A percentile compares a stretch with the other conserved stretches of the same genome.
phyloP scores from a whole-genome alignment of 1,140 invertebrate genomes.

The Bombus pyrosoma region DNA sequence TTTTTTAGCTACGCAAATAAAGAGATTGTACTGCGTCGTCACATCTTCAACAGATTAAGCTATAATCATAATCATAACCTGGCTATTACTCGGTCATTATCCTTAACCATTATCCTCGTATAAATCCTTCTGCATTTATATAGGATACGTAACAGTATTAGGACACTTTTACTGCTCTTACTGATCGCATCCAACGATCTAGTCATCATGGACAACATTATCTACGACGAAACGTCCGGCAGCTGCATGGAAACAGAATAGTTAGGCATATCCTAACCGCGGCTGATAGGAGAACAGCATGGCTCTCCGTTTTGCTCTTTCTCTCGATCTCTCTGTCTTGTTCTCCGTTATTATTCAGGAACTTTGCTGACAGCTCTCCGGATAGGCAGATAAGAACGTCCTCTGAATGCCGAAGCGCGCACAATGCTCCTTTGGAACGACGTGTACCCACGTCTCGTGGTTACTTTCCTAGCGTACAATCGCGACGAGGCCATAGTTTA shows the following conservation, averaged over 20 bases:
- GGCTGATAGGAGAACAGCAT: constrained; percentile 75
- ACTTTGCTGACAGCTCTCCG: constrained; percentile 83
- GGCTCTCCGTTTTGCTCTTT: constrained; percentile 63
- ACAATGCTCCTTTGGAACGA: constrained; percentile 76
- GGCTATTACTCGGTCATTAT: background rate
- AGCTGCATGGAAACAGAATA: constrained; percentile 77
- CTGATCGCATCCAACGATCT: constrained; percentile 66
- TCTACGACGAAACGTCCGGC: constrained; percentile 78
- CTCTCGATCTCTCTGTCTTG: constrained; percentile 54
- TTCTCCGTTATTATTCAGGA: constrained; percentile 82
- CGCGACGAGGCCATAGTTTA: constrained; percentile 54
- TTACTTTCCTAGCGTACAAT: constrained; percentile 59
- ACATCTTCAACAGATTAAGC: background rate
- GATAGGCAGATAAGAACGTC: constrained; percentile 82
- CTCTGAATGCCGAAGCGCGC: constrained; percentile 80
- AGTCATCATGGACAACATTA: constrained; percentile 72
- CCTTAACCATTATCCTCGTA: background rate
- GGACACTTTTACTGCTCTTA: constrained; percentile 48
- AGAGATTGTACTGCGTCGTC: background rate
- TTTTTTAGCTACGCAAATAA: background rate
- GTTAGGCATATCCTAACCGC: constrained; percentile 79
- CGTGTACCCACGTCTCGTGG: constrained; percentile 63
- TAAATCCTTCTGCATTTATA: background rate
- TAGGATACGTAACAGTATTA: constrained; percentile 44
- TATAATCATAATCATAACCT: no score